A percentile compares a stretch with the other conserved stretches of the same genome.
These are phyloP conservation scores for Myrmophylax atrothorax DNA, from an alignment of 2,113 vertebrate species.

Conservation along the genomic window DNA sequence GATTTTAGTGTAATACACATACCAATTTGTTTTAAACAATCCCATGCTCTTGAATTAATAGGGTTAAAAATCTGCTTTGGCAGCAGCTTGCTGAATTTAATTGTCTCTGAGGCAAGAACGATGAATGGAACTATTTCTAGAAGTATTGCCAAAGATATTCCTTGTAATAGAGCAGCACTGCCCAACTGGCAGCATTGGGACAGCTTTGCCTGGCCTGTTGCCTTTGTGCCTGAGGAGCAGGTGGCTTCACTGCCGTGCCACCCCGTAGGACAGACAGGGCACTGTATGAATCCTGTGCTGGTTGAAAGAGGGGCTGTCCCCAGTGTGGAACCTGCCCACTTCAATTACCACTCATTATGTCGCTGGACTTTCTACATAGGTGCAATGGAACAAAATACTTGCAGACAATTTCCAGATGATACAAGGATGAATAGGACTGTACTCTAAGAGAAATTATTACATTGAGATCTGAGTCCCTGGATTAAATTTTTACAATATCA, in stretches of 20 bases:
- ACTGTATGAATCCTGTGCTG: rapidly evolving
- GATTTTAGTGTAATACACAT: slow-evolving; percentile 11
- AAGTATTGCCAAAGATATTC: slow-evolving; percentile 11
- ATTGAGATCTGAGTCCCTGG: neutral
- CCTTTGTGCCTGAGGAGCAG: slow-evolving; percentile 21
- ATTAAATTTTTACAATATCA: neutral
- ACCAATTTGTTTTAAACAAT: slow-evolving; percentile 27
- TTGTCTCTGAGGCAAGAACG: slow-evolving; percentile 42
- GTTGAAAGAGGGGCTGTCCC: neutral
- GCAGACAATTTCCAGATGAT: neutral
- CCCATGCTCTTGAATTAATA: slow-evolving; percentile 39
- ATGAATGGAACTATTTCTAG: slow-evolving; percentile 29
- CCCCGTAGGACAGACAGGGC: rapidly evolving
- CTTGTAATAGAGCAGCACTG: neutral
- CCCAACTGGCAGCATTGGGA: neutral
- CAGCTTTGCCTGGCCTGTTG: neutral
- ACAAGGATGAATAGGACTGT: neutral
- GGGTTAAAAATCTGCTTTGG: slow-evolving; percentile 47
- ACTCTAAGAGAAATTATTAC: neutral
- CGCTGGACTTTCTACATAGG: neutral
- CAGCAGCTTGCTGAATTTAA: slow-evolving; percentile 27
- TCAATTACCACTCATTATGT: neutral
- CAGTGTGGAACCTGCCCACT: rapidly evolving
- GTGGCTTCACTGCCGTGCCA: neutral
- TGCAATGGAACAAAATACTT: neutral